Evolutionary conservation across 2,888 invertebrate species (phyloP).

Genomic region (Torymus tubicola): DNA sequence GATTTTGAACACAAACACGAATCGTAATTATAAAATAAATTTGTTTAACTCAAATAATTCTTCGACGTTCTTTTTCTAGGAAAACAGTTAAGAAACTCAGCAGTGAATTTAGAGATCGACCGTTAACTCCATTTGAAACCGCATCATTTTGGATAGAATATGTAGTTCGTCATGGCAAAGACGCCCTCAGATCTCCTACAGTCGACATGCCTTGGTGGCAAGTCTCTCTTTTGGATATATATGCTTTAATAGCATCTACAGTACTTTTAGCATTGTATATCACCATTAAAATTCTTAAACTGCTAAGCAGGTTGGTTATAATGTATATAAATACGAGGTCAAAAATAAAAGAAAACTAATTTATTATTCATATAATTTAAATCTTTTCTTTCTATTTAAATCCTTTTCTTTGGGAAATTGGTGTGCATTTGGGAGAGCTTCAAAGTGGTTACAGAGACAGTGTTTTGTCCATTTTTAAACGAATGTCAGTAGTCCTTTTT

Average conservation of each 20-base stretch:
- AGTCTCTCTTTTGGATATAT: constrained; percentile 77
- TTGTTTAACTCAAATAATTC: not conserved
- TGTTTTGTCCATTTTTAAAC: too few species aligned
- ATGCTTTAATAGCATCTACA: constrained; percentile 72
- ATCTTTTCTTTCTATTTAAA: too few species aligned
- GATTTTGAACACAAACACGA: too few species aligned
- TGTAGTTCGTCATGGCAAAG: constrained; percentile 76
- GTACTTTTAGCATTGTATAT: not conserved
- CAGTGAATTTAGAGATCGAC: constrained; percentile 76
- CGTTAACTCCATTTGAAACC: constrained; percentile 79
- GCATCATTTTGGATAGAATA: constrained; percentile 84
- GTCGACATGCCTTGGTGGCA: constrained; percentile 75
- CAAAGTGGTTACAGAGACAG: too few species aligned
- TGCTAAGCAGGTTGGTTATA: too few species aligned
- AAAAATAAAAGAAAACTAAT: too few species aligned
- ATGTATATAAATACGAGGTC: too few species aligned
- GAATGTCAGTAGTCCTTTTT: too few species aligned
- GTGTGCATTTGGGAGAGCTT: too few species aligned
- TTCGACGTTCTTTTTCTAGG: constrained; percentile 7
- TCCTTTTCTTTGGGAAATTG: too few species aligned
- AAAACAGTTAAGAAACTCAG: constrained; percentile 2
- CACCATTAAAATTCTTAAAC: too few species aligned
- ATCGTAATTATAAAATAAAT: not conserved
- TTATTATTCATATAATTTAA: too few species aligned
- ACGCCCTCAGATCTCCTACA: constrained; percentile 74